Conservation (phyloP, 2,888 invertebrate genomes). For the Spodoptera exigua region DNA sequence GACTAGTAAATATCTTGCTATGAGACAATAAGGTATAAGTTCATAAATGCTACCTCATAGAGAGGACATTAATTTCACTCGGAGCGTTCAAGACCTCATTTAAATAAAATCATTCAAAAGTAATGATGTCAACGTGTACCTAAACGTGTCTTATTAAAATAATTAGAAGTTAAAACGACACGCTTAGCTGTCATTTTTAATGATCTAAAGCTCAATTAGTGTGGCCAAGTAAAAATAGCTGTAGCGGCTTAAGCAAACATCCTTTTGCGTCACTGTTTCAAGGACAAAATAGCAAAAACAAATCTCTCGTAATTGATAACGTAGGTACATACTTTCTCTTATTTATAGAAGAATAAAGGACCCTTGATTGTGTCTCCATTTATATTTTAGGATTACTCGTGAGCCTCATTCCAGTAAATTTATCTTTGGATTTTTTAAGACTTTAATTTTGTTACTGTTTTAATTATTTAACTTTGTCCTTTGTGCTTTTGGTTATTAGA, state of each 20-base stretch:
- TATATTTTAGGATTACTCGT: background rate
- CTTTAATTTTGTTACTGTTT: too few species aligned
- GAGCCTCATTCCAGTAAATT: background rate
- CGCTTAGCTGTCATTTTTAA: constrained; percentile 42
- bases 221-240: constrained; percentile 66
- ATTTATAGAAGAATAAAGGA: constrained; percentile 3
- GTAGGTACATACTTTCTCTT: constrained; percentile 31
- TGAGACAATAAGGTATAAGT: too few species aligned
- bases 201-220: constrained; percentile 54
- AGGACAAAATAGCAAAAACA: constrained; percentile 43
- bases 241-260: constrained; percentile 64
- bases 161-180: constrained; percentile 26
- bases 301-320: constrained; percentile 39
- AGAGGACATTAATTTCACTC: too few species aligned
- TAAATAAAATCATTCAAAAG: constrained; percentile 4
- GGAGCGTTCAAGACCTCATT: background rate
- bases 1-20: too few species aligned
- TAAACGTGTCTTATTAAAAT: constrained; percentile 10
- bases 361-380: background rate
- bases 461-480: too few species aligned
- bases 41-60: too few species aligned
- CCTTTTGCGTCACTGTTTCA: constrained; percentile 71
- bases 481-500: too few species aligned
- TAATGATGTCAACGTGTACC: constrained; percentile 18
- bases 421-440: background rate